Conservation (phyloP, 2,113 vertebrate genomes). For the Daboia siamensis region DNA sequence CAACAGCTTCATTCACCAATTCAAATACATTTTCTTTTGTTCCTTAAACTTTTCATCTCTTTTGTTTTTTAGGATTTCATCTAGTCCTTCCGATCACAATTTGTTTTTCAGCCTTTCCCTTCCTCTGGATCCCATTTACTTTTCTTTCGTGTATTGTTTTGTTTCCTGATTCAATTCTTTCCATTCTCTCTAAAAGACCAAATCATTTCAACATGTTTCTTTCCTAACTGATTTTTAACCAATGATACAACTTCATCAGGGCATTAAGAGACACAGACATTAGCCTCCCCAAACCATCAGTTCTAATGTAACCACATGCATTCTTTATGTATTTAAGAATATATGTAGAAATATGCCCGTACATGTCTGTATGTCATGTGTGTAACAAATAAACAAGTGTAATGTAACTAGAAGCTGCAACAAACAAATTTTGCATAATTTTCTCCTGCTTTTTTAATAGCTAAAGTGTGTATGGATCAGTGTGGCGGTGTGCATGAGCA, state of each 20-base stretch:
- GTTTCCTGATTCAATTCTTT: neutral
- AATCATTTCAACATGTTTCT: neutral
- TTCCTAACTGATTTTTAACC: neutral
- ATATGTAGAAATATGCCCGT: neutral
- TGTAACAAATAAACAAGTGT: neutral
- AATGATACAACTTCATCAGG: neutral
- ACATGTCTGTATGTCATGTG: neutral
- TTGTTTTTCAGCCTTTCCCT: neutral
- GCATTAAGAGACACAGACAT: neutral
- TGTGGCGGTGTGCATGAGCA: neutral
- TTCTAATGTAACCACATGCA: neutral
- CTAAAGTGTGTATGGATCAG: neutral
- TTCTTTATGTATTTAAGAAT: neutral
- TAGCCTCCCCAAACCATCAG: neutral
- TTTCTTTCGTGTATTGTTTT: neutral
- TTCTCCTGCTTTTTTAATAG: neutral
- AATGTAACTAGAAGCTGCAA: neutral
- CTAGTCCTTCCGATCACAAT: neutral
- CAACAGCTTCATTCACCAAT: neutral
- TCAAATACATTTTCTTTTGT: neutral
- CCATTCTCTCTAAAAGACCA: neutral
- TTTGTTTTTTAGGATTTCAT: neutral
- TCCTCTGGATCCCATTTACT: neutral
- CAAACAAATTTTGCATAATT: neutral
- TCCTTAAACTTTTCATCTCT: neutral